These are phyloP conservation scores for Rana temporaria DNA, from an alignment of 2,113 vertebrate species.

Conservation along the genomic window DNA sequence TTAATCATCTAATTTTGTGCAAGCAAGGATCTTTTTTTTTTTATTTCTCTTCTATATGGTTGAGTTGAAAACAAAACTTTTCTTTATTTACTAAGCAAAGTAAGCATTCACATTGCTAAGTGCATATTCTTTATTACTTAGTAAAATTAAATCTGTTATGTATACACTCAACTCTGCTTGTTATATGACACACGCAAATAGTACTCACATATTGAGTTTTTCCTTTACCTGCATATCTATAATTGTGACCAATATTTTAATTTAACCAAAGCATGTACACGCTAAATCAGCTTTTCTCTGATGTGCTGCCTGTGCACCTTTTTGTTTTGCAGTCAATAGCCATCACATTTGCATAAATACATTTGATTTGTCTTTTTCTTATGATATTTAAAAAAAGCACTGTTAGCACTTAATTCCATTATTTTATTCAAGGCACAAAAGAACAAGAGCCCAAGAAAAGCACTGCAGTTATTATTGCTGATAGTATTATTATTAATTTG, in stretches of 20 bases:
- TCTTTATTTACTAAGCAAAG: too few species aligned
- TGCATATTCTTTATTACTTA: too few species aligned
- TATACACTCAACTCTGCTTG: too few species aligned
- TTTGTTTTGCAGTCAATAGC: conserved; percentile 23
- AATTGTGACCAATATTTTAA: not conserved
- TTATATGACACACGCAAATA: too few species aligned
- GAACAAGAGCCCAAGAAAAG: too few species aligned
- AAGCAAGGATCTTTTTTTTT: too few species aligned
- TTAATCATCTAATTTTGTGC: too few species aligned
- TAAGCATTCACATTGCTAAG: too few species aligned
- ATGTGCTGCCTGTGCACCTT: conserved; percentile 22
- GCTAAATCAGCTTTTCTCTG: conserved; percentile 22
- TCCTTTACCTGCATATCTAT: not conserved
- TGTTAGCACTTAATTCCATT: not conserved
- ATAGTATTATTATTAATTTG: conserved; percentile 34
- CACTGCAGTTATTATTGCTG: conserved; percentile 1
- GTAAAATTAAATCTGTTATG: too few species aligned
- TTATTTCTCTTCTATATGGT: too few species aligned
- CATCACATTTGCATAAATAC: conserved; percentile 17
- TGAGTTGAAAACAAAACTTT: too few species aligned
- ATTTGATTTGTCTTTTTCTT: conserved; percentile 19
- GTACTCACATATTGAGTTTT: not conserved
- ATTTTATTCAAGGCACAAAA: not conserved
- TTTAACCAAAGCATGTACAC: conserved; percentile 3
- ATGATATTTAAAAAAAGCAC: conserved; percentile 11